Evolutionary conservation across 37 sponge, comb jelly and placozoan species (phyloP).

Genomic region (Agelas oroides): DNA sequence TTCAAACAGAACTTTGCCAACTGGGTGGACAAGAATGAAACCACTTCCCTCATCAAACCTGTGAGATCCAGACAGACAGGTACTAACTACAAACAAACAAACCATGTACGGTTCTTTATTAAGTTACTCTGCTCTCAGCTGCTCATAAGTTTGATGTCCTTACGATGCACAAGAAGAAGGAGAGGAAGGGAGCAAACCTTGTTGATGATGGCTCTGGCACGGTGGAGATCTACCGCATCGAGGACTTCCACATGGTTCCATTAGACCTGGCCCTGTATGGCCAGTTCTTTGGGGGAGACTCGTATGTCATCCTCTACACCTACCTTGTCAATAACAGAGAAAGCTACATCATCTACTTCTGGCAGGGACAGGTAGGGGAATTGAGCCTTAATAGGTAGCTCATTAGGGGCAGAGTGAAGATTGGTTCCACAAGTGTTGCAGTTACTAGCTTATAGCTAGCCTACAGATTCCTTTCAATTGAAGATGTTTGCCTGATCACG

Average conservation of each 20-base stretch:
- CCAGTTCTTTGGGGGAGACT: constrained; percentile 95
- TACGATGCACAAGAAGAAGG: constrained; percentile 52
- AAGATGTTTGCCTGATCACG: no score
- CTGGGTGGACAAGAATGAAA: constrained; percentile 81
- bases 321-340: constrained; percentile 81
- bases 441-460: no score
- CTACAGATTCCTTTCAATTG: no score
- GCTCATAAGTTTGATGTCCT: constrained; percentile 67
- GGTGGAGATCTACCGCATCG: constrained; percentile 84
- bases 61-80: not conserved
- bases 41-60: constrained; percentile 15
- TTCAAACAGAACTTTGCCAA: constrained; percentile 90
- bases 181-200: constrained; percentile 54
- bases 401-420: no score
- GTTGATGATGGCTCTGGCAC: constrained; percentile 93
- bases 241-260: constrained; percentile 88
- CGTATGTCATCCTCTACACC: constrained; percentile 93
- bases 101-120: no score
- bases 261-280: constrained; percentile 81
- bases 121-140: not conserved
- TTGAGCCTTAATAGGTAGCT: no score
- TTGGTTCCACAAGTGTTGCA: no score
- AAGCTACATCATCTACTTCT: constrained; percentile 92
- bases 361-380: constrained; percentile 87
- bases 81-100: no score